Evolutionary conservation across 2,797 vertebrate species (phyloP), one percentile per base, ranked within the genome.

Genomic region (Hypotaenidia okinawae): DNA sequence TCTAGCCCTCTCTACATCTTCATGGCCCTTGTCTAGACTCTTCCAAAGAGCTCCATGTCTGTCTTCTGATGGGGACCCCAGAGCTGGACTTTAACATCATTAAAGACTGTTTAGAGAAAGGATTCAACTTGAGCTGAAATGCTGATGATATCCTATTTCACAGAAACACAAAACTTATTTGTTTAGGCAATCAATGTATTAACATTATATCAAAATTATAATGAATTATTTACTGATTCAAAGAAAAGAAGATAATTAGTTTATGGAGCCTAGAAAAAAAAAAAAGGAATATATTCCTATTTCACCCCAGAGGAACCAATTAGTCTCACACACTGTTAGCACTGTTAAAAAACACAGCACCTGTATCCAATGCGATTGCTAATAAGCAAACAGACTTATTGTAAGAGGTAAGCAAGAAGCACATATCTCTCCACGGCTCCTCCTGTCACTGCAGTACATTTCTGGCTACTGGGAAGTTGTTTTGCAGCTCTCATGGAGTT

Each of bases 301-400:
- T 89, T 90, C 80, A 84, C 86, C 94, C 95, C 96, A 93, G 52
- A 80, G 95, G 83, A 89, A 76, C 76, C 76, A 97, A 97, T 97
- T 96, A 96, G n/a, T 93, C 90, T 45, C 70, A 84, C 59, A 67
- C 22, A 28, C 49, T 77, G 63, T 78, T 77, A 72, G 87, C 22
- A 28, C 49, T 77, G 63, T 78, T 77, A 72, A 89, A 69, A 73
- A 87, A 41, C 47, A 0, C 61, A 83, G 45, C 75, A 91, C 62
- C 64, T 91, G 75, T 67, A 87, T 70, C 51, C 55, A 70, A 7
- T 17, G 35, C 27, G 37, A 63, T 57, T 66, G 82, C n/a, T 89
- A 79, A 87, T 69, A 82, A 91, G 79, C 37, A 95, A 92, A 66
- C 43, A 51, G 0, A 69, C 19, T 70, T 41, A 24, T 8, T 18